Conservation (phyloP, 2,797 vertebrate species). For the Pipistrellus pipistrellus region DNA sequence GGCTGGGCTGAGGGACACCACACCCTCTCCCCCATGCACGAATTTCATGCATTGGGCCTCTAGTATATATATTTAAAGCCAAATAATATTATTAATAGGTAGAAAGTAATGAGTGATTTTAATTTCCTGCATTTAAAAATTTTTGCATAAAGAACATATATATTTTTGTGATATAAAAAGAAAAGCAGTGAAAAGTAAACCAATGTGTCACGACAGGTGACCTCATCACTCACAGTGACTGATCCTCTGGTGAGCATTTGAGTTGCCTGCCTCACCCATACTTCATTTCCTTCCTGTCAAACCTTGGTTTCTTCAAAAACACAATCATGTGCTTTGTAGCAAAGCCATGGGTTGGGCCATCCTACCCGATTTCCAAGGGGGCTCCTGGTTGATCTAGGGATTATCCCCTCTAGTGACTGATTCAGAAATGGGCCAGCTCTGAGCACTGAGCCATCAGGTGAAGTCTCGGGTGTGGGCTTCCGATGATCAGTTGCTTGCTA, state of each 20-base stretch:
- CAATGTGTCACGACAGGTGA: not conserved
- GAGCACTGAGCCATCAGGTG: not conserved
- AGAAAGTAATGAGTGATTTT: not conserved
- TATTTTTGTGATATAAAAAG: not conserved
- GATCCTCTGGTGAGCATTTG: not conserved
- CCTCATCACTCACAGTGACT: not conserved
- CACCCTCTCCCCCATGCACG: no score
- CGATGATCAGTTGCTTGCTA: not conserved
- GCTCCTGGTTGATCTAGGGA: not conserved
- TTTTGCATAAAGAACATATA: not conserved
- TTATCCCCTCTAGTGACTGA: not conserved
- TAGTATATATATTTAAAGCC: not conserved
- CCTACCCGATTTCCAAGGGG: not conserved
- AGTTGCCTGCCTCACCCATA: not conserved
- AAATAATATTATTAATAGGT: not conserved
- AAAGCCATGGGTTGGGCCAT: not conserved
- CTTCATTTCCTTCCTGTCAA: not conserved
- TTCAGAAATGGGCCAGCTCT: not conserved
- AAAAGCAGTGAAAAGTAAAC: not conserved
- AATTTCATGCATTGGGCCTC: no score
- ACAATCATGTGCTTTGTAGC: not conserved
- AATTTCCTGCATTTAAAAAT: not conserved
- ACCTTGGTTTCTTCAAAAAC: not conserved
- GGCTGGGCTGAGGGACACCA: no score
- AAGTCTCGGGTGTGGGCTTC: no score